Evolutionary conservation across 2,113 vertebrate species (phyloP), one percentile per base, ranked within the genome.

Genomic region (Colistium nudipinnis): DNA sequence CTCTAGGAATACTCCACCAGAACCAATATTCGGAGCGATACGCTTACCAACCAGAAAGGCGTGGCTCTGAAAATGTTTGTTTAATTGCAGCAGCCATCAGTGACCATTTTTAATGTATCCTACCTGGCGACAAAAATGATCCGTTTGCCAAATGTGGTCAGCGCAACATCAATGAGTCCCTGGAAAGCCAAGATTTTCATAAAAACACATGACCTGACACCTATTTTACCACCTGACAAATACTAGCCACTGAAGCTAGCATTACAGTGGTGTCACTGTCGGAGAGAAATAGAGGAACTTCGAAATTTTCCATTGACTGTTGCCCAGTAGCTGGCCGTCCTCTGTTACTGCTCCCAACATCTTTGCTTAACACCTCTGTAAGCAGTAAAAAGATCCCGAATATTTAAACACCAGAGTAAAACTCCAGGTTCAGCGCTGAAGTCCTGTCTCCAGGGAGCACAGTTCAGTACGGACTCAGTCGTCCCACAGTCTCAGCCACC

Each of bases 391-490:
- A 36, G 12, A 47, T 17, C 39, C 28, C 12, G 28, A 25, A 60
- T 20, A 44, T 17, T 56, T 47, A 24, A 16, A 19, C 16, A 61
- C 43, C n/a, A 25, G 24, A 39, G 31, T 8, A 31, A n/a, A 20
- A 45, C 53, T 6, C 10, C 28, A 43, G 16, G 22, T n/a, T 17
- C 22, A 9, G 39, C 39, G 8, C 47, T 19, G 17, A 20, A 19
- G 45, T 31, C 62, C 54, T 57, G 61, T 49, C 63, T 55, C 33
- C 25, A 51, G 33, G 14, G 10, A 36, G 62, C 22, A 22, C 30
- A 28, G 38, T 65, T 20, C 43, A 49, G 28, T 43, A 16, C 44
- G 57, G 55, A 59, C 30, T 70, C 43, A 61, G 62, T 68, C 24
- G 5, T 65, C 30, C 73, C 51, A 48, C 28, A 59, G 49, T 62